Evolutionary conservation across 37 sponge, comb jelly and placozoan species (phyloP).

Genomic region (Eunapius fragilis): DNA sequence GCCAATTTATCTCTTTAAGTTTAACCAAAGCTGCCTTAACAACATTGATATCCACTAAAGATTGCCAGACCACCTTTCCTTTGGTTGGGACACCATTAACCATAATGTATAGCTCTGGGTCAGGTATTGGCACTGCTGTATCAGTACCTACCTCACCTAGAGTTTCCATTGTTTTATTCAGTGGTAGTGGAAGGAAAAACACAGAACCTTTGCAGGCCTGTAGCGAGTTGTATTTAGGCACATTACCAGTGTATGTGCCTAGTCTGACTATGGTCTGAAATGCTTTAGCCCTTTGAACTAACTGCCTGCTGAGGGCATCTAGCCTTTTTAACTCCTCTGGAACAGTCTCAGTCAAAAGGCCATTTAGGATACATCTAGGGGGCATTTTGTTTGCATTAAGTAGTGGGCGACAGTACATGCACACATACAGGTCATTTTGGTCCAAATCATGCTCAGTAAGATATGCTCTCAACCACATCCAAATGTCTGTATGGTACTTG

Average conservation of each 20-base stretch:
- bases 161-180: slow-evolving; percentile 51
- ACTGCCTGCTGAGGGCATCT: slow-evolving; percentile 43
- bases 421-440: slow-evolving; percentile 19
- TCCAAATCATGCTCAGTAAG: slow-evolving; percentile 3
- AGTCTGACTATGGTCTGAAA: slow-evolving; percentile 64
- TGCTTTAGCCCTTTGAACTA: slow-evolving; percentile 59
- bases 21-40: neutral
- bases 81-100: slow-evolving; percentile 46
- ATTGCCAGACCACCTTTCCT: slow-evolving; percentile 34
- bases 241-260: slow-evolving; percentile 57
- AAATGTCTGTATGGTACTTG: slow-evolving; percentile 4
- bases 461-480: slow-evolving; percentile 36
- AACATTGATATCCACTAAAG: neutral
- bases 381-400: slow-evolving; percentile 47
- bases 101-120: slow-evolving; percentile 45
- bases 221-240: slow-evolving; percentile 46
- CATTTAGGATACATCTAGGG: slow-evolving; percentile 66
- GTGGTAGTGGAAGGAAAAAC: slow-evolving; percentile 55
- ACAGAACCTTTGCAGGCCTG: slow-evolving; percentile 45
- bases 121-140: neutral
- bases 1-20: slow-evolving; percentile 43
- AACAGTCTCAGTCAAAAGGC: slow-evolving; percentile 37
- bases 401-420: slow-evolving; percentile 44
- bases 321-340: slow-evolving; percentile 45
- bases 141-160: slow-evolving; percentile 3